A percentile compares a stretch with the other conserved stretches of the same genome.
Evolutionary conservation across 2,888 invertebrate genomes (phyloP).

Genomic region (Athalia rosae): DNA sequence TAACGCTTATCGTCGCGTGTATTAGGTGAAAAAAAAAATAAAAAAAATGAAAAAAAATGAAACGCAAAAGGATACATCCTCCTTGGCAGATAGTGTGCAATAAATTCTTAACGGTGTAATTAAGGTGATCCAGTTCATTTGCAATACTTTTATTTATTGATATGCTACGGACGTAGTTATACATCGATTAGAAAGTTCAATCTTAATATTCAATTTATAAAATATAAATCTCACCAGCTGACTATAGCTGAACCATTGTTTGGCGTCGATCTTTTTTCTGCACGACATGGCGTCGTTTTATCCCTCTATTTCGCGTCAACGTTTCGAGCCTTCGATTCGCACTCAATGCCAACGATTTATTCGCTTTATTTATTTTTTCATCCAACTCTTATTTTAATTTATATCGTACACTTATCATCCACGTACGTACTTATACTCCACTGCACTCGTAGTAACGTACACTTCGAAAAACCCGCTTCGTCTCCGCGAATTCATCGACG

Average conservation of each 20-base stretch:
- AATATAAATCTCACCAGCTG: constrained; percentile 59
- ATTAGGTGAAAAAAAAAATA: not conserved
- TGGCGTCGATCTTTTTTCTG: constrained; percentile 66
- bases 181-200: constrained; percentile 23
- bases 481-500: too few species aligned
- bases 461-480: too few species aligned
- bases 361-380: too few species aligned
- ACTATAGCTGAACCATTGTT: constrained; percentile 63
- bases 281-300: constrained; percentile 61
- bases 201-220: constrained; percentile 1
- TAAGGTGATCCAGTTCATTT: constrained; percentile 2
- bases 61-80: too few species aligned
- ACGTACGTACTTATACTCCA: too few species aligned
- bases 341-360: too few species aligned
- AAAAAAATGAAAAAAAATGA: not conserved
- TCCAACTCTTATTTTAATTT: too few species aligned
- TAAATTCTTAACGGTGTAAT: too few species aligned
- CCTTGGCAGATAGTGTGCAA: too few species aligned
- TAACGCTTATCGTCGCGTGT: not conserved
- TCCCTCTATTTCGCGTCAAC: not conserved
- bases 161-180: not conserved
- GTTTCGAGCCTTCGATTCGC: too few species aligned
- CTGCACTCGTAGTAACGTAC: too few species aligned
- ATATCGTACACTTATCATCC: too few species aligned
- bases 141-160: constrained; percentile 8